phyloP scores from a whole-genome alignment of 2,113 vertebrate species.

The Phrynosoma blainvillii region DNA sequence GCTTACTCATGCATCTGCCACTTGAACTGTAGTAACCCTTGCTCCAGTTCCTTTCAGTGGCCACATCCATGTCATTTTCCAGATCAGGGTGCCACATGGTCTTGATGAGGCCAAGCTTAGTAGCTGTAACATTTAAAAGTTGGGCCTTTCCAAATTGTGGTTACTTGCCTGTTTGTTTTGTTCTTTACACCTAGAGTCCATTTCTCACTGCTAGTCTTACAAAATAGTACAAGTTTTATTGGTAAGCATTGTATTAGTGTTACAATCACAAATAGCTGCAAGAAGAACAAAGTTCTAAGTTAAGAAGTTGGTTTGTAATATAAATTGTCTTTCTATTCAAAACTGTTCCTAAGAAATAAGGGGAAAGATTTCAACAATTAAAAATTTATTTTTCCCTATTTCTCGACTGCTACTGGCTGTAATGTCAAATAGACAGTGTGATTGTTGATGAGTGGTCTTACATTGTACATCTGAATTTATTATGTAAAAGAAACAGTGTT shows the following conservation, averaged over 20 bases:
- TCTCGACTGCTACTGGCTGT: neutral
- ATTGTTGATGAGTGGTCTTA: neutral
- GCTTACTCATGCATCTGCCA: too few relatives aligned
- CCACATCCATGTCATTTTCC: too few relatives aligned
- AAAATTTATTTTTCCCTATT: neutral
- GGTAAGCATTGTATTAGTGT: neutral
- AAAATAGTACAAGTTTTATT: neutral
- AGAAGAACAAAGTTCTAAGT: neutral
- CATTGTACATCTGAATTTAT: constrained; percentile 2
- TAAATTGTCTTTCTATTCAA: neutral
- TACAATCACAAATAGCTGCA: neutral
- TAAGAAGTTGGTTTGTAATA: neutral
- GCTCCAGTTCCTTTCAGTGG: too few relatives aligned
- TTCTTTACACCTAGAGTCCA: too few relatives aligned
- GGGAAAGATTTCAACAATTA: neutral
- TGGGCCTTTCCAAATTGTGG: too few relatives aligned
- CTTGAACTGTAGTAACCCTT: too few relatives aligned
- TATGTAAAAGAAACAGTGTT: constrained; percentile 3
- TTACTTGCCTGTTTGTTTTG: too few relatives aligned
- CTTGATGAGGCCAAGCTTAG: too few relatives aligned
- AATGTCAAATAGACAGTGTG: neutral
- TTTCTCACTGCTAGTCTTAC: too few relatives aligned
- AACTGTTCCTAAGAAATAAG: neutral
- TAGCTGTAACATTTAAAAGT: too few relatives aligned
- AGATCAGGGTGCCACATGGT: too few relatives aligned